A percentile compares a stretch with the other conserved stretches of the same genome.
These are phyloP conservation scores for Paradoxurus hermaphroditus DNA, from an alignment of 2,113 vertebrate species.

Conservation along the genomic window DNA sequence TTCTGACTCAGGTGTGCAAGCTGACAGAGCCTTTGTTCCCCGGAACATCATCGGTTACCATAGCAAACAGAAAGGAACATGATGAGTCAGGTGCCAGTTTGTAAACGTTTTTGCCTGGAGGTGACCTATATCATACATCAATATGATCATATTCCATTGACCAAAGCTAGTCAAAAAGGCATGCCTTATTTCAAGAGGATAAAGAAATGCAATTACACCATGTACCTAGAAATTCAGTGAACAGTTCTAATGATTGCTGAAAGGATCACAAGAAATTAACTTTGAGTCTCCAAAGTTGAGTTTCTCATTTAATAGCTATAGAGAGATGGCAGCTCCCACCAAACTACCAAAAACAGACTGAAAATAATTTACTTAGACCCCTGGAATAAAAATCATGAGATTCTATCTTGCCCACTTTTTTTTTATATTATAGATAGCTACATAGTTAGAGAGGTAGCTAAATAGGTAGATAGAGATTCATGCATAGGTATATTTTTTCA, in stretches of 20 bases:
- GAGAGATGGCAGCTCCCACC: not conserved
- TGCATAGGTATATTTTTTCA: not conserved
- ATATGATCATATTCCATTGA: not conserved
- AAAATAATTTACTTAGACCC: not conserved
- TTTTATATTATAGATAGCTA: not conserved
- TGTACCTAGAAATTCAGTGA: not conserved
- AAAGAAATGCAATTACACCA: not conserved
- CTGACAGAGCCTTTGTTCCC: not conserved
- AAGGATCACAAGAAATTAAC: not conserved
- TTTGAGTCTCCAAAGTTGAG: conserved; percentile 2
- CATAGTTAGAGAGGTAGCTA: not conserved
- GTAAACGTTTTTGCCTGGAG: not conserved
- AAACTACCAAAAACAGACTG: not conserved
- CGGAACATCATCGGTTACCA: not conserved
- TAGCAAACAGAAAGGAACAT: not conserved
- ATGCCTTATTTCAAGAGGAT: not conserved
- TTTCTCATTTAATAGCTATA: not conserved
- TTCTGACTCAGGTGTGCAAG: not conserved
- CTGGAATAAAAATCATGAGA: not conserved
- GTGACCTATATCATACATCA: not conserved
- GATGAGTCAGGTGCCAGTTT: not conserved
- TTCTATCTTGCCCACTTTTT: not conserved
- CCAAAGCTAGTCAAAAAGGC: not conserved
- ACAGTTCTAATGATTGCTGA: not conserved
- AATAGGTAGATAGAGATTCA: not conserved